phyloP scores from a whole-genome alignment of 2,113 vertebrate species.

The Bostrychus sinensis region DNA sequence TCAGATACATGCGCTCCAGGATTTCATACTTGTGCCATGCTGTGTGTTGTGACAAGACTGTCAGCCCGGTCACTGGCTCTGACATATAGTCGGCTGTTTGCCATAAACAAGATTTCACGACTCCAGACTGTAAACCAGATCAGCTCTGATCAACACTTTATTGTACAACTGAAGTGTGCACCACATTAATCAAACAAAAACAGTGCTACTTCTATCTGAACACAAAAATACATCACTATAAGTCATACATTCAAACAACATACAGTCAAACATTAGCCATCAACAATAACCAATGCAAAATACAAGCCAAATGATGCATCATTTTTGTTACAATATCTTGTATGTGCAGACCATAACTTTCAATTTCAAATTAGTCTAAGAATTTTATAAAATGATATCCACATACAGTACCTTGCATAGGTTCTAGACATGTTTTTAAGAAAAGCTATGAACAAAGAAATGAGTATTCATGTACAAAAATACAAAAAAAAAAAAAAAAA shows the following conservation, averaged over 20 bases:
- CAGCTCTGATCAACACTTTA: slow-evolving; percentile 7
- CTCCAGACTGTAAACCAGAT: slow-evolving; percentile 24
- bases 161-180: slow-evolving; percentile 2
- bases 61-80: slow-evolving; percentile 24
- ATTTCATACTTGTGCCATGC: slow-evolving; percentile 18
- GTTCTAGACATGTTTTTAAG: too few relatives aligned
- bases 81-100: slow-evolving; percentile 28
- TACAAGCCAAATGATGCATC: too few relatives aligned
- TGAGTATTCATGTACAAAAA: too few relatives aligned
- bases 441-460: too few relatives aligned
- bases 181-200: slow-evolving; percentile 10
- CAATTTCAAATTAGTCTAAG: too few relatives aligned
- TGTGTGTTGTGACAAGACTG: slow-evolving; percentile 32
- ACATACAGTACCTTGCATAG: too few relatives aligned
- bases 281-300: too few relatives aligned
- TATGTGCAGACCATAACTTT: too few relatives aligned
- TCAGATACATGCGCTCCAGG: slow-evolving; percentile 1
- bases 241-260: not conserved
- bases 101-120: slow-evolving; percentile 43
- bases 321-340: too few relatives aligned
- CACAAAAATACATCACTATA: not conserved
- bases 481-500: too few relatives aligned
- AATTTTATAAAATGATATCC: too few relatives aligned
- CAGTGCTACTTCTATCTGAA: not conserved
- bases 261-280: too few relatives aligned